Conservation (phyloP, 1,140 invertebrate species). For the Akabosia matsudoensis region DNA sequence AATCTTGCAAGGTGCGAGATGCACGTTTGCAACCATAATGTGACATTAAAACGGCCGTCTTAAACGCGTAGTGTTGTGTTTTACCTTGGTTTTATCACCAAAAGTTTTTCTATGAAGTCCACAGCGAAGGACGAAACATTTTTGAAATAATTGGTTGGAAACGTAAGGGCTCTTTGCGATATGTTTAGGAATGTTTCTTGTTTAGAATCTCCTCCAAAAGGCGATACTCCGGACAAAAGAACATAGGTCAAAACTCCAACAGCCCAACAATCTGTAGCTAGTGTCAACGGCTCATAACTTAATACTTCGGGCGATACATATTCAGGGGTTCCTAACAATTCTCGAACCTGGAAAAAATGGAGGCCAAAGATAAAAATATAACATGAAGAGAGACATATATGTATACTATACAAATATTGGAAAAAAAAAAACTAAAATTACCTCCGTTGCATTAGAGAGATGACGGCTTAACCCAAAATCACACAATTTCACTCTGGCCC, state of each 20-base stretch:
- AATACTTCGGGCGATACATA: constrained; percentile 44
- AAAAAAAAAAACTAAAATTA: constrained; percentile 34
- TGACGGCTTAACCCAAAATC: constrained; percentile 47
- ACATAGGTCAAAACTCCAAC: constrained; percentile 89
- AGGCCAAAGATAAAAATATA: constrained; percentile 22
- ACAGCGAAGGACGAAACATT: constrained; percentile 74
- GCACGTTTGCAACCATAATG: constrained; percentile 48
- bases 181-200: constrained; percentile 90
- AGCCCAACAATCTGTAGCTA: constrained; percentile 86
- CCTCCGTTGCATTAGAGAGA: constrained; percentile 41
- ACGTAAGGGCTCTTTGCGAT: constrained; percentile 85
- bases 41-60: no score
- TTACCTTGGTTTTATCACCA: constrained; percentile 46
- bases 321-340: constrained; percentile 45
- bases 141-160: constrained; percentile 94
- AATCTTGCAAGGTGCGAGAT: no score
- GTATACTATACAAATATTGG: constrained; percentile 22
- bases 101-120: constrained; percentile 41
- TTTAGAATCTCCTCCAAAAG: constrained; percentile 79
- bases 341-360: constrained; percentile 37
- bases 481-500: constrained; percentile 46
- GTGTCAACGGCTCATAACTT: constrained; percentile 18
- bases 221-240: constrained; percentile 86
- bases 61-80: no score
- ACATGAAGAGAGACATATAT: constrained; percentile 8